Base-by-base conservation (phyloP, 2,113 vertebrate species). In the Malurus melanocephalus region DNA sequence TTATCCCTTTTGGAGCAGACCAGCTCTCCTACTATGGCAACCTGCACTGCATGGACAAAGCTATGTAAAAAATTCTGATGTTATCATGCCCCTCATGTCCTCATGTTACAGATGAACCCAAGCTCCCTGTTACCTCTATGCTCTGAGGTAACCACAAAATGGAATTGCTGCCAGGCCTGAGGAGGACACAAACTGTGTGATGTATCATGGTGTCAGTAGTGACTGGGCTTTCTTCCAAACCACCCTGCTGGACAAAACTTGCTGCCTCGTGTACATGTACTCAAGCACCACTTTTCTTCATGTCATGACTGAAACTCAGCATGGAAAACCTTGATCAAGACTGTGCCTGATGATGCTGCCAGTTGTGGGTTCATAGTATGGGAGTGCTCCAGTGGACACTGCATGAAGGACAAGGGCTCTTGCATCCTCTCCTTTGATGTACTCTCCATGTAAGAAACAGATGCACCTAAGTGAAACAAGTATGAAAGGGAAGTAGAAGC, bases 191-290 rank as follows among this genome's bases (percentile, higher is more conserved):
- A 42, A n/a, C 16, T 32, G 27, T 35, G 38, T 20, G 43, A 53
- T 26, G 38, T 21, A 53, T 88, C 85, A 46, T 55, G 38, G 85
- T 53, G 66, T 21, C 52, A 90, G 43, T 64, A 59, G 26, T 45
- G 52, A 46, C 45, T 71, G 15, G 10, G 24, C 42, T 9, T 45
- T 71, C 38, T 85, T 71, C 51, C 59, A 60, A 66, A 27, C 35
- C 27, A 20, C 3, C 19, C 52, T 46, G 28, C 53, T 14, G 10
- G 43, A 76, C 55, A 72, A 62, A 40, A 22, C 30, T 55, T 73
- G 32, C 83, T 80, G 55, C 32, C 11, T 66, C 5, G 2, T 0
- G 1, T 22, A 10, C 1, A 1, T 0, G 6, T 55, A 20, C 19
- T 67, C 46, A 33, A 8, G 0, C 19, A 35, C 17, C 4, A 4